A percentile compares a stretch with the other conserved stretches of the same genome.
Conservation (phyloP, 2,797 vertebrate genomes). For the Adrianichthys oophorus region DNA sequence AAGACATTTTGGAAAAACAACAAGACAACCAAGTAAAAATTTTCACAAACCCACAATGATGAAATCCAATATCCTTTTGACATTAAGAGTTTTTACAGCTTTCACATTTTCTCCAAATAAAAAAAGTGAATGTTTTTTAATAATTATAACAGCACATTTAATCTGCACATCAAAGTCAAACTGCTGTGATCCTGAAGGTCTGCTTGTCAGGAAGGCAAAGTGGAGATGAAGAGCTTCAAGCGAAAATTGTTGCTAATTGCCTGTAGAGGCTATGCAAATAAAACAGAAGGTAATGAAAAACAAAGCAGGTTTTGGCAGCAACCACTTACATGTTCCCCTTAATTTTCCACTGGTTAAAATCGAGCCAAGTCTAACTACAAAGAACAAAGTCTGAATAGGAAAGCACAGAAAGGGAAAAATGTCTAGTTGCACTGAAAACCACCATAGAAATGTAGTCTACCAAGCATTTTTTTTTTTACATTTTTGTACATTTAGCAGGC, state of each 20-base stretch:
- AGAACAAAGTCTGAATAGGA: constrained; percentile 57
- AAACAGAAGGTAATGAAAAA: constrained; percentile 73
- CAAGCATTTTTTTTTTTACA: no score
- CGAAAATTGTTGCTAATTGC: constrained; percentile 73
- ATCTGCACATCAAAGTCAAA: constrained; percentile 60
- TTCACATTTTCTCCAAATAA: constrained; percentile 24
- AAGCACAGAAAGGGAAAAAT: constrained; percentile 56
- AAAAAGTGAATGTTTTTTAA: constrained; percentile 39
- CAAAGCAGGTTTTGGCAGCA: constrained; percentile 72
- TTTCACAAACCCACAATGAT: constrained; percentile 27
- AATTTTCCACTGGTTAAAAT: constrained; percentile 70
- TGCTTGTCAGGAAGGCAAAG: constrained; percentile 60
- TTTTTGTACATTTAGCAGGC: no score
- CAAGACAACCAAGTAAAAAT: constrained; percentile 34
- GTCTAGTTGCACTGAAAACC: constrained; percentile 18
- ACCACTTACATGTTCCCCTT: constrained; percentile 65
- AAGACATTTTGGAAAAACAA: constrained; percentile 23
- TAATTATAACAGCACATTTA: constrained; percentile 42
- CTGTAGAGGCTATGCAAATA: constrained; percentile 75
- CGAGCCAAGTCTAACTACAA: constrained; percentile 64
- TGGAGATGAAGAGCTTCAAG: constrained; percentile 60
- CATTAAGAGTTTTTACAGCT: no score
- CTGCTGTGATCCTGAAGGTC: constrained; percentile 61
- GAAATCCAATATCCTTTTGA: constrained; percentile 34
- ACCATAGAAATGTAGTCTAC: no score